Evolutionary conservation across 2,113 vertebrate genomes (phyloP).

Genomic region (Grammomys surdaster): DNA sequence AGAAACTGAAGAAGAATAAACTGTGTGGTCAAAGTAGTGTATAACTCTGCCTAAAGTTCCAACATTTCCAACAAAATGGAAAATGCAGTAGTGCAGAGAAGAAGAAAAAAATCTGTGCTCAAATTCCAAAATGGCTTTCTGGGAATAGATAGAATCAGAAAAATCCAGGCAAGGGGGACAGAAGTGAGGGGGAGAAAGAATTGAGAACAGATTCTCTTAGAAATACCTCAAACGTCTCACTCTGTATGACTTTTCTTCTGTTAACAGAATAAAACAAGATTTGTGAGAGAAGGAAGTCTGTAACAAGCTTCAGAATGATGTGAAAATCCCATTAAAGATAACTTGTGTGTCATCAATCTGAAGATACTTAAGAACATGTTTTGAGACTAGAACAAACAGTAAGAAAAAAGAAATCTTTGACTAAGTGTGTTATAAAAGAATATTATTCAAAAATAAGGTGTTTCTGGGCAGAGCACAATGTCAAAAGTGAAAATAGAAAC

Average conservation of each 20-base stretch:
- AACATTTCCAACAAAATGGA: neutral
- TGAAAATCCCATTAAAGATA: neutral
- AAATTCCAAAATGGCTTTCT: neutral
- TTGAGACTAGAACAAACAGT: neutral
- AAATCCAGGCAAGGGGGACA: neutral
- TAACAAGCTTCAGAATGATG: neutral
- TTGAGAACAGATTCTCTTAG: neutral
- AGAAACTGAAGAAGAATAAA: neutral
- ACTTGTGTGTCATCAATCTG: neutral
- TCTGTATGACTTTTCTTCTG: neutral
- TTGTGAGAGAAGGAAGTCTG: neutral
- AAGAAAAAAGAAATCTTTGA: neutral
- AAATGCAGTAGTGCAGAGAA: neutral
- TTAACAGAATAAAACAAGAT: neutral
- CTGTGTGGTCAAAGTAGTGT: neutral
- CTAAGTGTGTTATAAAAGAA: neutral
- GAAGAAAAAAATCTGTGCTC: neutral
- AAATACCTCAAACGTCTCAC: too few species aligned
- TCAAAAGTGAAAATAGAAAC: neutral
- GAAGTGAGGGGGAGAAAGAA: neutral
- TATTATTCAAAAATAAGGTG: neutral
- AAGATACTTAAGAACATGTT: neutral
- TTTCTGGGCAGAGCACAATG: neutral
- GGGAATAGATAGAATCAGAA: neutral
- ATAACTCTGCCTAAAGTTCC: neutral